phyloP scores from a whole-genome alignment of 1,140 invertebrate species.

The Drosophila subobscura region DNA sequence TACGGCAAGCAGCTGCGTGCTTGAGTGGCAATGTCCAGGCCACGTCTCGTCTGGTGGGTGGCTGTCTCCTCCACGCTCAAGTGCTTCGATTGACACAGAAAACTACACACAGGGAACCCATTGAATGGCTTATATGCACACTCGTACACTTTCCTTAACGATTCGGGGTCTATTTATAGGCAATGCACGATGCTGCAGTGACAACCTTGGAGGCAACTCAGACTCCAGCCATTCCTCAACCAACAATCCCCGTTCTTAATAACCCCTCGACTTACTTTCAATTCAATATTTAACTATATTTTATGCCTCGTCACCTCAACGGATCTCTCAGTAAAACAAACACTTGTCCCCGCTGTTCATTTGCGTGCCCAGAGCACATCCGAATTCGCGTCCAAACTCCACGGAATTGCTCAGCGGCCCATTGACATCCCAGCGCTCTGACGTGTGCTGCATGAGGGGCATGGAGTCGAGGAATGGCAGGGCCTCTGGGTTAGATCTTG shows the following conservation, averaged over 20 bases:
- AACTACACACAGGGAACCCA: background rate
- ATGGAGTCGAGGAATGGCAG: constrained; percentile 41
- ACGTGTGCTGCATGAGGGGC: constrained; percentile 61
- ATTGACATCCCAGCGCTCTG: constrained; percentile 69
- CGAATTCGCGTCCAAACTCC: constrained; percentile 72
- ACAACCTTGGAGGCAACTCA: background rate
- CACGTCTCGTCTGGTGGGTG: constrained; percentile 24
- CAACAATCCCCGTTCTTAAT: constrained; percentile 1
- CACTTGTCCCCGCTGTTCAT: constrained; percentile 81
- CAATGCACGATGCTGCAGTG: background rate
- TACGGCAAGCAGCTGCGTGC: constrained; percentile 54
- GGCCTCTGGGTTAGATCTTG: constrained; percentile 31
- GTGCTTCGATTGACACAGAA: constrained; percentile 53
- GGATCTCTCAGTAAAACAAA: constrained; percentile 50
- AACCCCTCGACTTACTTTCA: constrained; percentile 20
- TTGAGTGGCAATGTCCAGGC: constrained; percentile 54
- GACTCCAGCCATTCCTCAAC: constrained; percentile 4
- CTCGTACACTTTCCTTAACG: no score
- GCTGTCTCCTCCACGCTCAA: constrained; percentile 33
- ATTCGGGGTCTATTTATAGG: background rate
- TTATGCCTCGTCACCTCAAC: constrained; percentile 4
- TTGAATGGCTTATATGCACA: no score
- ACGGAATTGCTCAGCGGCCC: constrained; percentile 67
- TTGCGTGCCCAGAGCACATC: constrained; percentile 56
- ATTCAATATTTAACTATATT: constrained; percentile 10